A percentile compares a stretch with the other conserved stretches of the same genome.
Evolutionary conservation across 2,797 vertebrate species (phyloP).

Genomic region (Enteromius paludinosus): DNA sequence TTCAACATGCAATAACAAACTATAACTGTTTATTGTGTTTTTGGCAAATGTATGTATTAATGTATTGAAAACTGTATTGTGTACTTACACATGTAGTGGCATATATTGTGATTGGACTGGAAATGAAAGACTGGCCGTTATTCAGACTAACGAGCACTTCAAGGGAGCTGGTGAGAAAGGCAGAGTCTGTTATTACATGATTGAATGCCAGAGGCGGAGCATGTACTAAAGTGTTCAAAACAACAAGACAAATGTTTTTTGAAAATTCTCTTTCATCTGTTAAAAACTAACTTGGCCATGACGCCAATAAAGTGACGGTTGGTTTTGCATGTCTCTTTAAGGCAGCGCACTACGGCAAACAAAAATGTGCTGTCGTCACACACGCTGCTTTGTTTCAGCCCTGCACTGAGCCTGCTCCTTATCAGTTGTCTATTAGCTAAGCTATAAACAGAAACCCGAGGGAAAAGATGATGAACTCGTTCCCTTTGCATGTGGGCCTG

Average conservation of each 20-base stretch:
- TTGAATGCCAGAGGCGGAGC: background rate
- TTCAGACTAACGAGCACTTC: slow-evolving; percentile 93
- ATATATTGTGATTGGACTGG: slow-evolving; percentile 85
- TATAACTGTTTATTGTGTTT: background rate
- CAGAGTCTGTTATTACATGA: slow-evolving; percentile 20
- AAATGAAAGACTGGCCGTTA: slow-evolving; percentile 87
- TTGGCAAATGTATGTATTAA: background rate
- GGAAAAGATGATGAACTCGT: slow-evolving; percentile 34
- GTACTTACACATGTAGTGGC: slow-evolving; percentile 92
- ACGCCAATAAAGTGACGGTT: slow-evolving; percentile 17
- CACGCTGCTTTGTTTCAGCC: slow-evolving; percentile 41
- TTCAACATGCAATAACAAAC: background rate
- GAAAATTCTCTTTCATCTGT: slow-evolving; percentile 7
- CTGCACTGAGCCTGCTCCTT: slow-evolving; percentile 26
- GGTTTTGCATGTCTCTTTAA: slow-evolving; percentile 41
- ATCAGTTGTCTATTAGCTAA: slow-evolving; percentile 53
- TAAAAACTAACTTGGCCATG: background rate
- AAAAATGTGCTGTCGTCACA: slow-evolving; percentile 34
- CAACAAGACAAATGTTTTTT: background rate
- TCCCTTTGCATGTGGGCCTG: background rate
- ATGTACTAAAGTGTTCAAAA: background rate
- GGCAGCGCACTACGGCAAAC: slow-evolving; percentile 41
- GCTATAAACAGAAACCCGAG: slow-evolving; percentile 42
- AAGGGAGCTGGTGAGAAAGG: slow-evolving; percentile 79
- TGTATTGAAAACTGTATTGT: background rate